Evolutionary conservation across 2,888 invertebrate genomes (phyloP).

Genomic region (Nyleta sp.): DNA sequence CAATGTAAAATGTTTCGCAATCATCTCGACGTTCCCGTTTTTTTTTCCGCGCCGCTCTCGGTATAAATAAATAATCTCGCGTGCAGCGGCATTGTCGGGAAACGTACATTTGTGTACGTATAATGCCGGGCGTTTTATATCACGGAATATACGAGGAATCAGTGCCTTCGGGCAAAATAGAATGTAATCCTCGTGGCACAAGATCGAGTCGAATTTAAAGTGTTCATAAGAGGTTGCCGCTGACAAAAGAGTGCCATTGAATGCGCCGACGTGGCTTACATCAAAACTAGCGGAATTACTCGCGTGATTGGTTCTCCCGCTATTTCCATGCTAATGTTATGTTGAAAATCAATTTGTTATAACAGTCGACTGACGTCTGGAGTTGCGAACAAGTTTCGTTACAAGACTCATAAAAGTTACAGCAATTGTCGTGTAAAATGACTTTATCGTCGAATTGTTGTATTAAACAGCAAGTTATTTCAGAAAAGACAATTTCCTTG

Average conservation of each 20-base stretch:
- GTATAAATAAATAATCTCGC: no score
- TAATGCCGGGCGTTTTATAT: no score
- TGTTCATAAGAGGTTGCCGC: slow-evolving; percentile 30
- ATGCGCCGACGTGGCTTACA: slow-evolving; percentile 10
- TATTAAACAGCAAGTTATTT: no score
- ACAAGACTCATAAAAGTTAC: no score
- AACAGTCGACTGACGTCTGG: neutral
- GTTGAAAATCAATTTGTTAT: slow-evolving; percentile 28
- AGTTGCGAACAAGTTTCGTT: neutral
- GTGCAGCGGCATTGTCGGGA: no score
- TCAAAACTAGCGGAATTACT: slow-evolving; percentile 21
- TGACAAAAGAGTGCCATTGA: slow-evolving; percentile 29
- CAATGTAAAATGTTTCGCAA: no score
- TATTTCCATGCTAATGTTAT: slow-evolving; percentile 28
- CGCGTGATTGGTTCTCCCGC: slow-evolving; percentile 8
- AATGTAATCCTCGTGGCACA: slow-evolving; percentile 20
- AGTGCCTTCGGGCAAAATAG: slow-evolving; percentile 10
- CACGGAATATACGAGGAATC: slow-evolving; percentile 11
- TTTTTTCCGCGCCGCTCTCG: no score
- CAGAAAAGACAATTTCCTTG: no score
- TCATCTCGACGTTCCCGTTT: no score
- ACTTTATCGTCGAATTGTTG: no score
- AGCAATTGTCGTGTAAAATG: no score
- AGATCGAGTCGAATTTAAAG: slow-evolving; percentile 29
- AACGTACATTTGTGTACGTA: no score